A percentile compares a stretch with the other conserved stretches of the same genome.
Conservation (phyloP, 2,888 invertebrate species). For the Sicus ferrugineus region DNA sequence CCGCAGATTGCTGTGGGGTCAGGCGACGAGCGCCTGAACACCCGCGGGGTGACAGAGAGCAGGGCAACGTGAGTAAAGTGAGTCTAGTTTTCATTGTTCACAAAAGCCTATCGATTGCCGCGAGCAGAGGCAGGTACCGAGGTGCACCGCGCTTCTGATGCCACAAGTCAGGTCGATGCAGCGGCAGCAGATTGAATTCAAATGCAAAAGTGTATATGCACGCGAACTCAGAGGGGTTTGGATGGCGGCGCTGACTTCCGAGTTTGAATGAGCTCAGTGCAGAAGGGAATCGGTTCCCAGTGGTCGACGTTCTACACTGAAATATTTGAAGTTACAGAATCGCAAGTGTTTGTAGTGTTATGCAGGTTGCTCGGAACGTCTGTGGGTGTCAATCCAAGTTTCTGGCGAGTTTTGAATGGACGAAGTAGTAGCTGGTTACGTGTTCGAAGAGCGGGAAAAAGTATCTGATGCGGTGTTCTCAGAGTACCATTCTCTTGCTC, state of each 20-base stretch:
- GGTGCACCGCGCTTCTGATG: slow-evolving; percentile 22
- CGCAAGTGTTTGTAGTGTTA: background rate
- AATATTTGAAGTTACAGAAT: background rate
- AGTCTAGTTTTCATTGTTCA: slow-evolving; percentile 20
- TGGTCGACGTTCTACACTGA: background rate
- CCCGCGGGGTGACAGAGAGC: background rate
- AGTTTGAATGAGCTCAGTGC: background rate
- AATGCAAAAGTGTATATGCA: background rate
- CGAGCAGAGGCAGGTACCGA: slow-evolving; percentile 11
- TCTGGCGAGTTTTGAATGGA: slow-evolving; percentile 29
- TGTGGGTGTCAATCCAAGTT: slow-evolving; percentile 10
- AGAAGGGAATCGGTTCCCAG: background rate
- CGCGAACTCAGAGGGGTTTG: background rate
- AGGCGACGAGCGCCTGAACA: background rate
- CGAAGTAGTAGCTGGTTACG: background rate
- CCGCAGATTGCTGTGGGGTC: background rate
- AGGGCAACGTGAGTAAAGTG: background rate
- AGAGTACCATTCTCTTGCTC: no score
- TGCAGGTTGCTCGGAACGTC: background rate
- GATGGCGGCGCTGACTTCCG: slow-evolving; percentile 1
- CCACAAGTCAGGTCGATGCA: slow-evolving; percentile 6
- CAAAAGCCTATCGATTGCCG: slow-evolving; percentile 25
- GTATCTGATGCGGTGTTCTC: no score
- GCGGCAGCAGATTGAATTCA: background rate
- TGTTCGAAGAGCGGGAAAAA: background rate